Conservation (phyloP, 2,797 vertebrate species). For the Pristis pectinata region DNA sequence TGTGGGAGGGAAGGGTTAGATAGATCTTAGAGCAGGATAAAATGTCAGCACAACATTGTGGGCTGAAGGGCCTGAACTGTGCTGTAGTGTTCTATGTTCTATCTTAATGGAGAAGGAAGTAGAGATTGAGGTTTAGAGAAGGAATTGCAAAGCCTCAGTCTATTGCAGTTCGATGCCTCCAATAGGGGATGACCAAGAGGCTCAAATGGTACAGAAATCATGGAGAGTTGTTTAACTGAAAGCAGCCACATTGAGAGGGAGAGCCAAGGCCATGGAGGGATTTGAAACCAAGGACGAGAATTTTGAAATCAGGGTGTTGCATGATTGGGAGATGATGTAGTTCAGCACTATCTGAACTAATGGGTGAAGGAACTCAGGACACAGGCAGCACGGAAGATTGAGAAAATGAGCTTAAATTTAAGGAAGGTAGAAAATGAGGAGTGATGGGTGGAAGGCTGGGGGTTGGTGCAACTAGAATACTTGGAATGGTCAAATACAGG, state of each 20-base stretch:
- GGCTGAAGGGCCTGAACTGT: no score
- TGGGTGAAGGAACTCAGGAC: background rate
- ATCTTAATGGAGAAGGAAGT: background rate
- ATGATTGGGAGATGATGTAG: background rate
- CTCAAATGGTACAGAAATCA: background rate
- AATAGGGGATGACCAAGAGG: background rate
- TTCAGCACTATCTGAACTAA: no score
- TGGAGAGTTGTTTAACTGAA: background rate
- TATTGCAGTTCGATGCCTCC: no score
- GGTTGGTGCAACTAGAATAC: no score
- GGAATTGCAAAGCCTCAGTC: background rate
- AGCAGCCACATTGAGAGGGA: background rate
- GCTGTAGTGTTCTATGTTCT: no score
- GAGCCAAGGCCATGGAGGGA: background rate
- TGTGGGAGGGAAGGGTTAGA: no score
- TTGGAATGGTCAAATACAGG: no score
- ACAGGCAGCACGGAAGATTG: background rate
- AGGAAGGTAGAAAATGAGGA: background rate
- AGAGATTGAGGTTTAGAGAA: background rate
- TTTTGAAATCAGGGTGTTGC: background rate
- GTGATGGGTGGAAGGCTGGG: no score
- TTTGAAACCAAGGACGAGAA: background rate
- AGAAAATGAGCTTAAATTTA: background rate
- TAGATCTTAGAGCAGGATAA: no score
- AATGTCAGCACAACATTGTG: no score